Conservation (phyloP, 2,797 vertebrate species). For the Carapus acus region DNA sequence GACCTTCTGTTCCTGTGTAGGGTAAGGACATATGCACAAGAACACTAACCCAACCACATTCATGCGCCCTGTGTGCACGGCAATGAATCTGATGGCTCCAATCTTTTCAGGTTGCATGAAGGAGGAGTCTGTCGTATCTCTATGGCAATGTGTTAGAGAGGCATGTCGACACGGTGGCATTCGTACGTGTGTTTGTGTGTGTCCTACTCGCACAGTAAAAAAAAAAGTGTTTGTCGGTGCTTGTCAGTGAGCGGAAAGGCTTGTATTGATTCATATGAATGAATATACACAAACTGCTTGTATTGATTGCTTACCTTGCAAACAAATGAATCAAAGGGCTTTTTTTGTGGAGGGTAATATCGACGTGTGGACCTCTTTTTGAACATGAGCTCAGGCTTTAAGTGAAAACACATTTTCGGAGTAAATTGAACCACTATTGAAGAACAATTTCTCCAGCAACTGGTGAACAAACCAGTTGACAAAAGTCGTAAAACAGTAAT, state of each 20-base stretch:
- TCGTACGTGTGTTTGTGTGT: constrained; percentile 12
- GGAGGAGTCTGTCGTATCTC: constrained; percentile 53
- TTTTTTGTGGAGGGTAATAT: constrained; percentile 17
- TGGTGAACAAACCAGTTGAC: too few species aligned
- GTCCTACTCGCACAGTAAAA: constrained; percentile 14
- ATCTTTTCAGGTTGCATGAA: constrained; percentile 54
- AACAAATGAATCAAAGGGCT: constrained; percentile 10
- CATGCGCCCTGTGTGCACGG: constrained; percentile 38
- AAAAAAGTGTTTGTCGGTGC: constrained; percentile 17
- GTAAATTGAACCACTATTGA: too few species aligned
- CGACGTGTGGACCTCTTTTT: constrained; percentile 15
- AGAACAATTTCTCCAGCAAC: too few species aligned
- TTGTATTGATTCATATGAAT: too few species aligned
- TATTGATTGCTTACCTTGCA: constrained; percentile 43
- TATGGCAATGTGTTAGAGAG: constrained; percentile 59
- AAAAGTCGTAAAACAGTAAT: not conserved
- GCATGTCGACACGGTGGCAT: constrained; percentile 46
- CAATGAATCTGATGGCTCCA: constrained; percentile 28
- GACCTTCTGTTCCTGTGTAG: constrained; percentile 33
- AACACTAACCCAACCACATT: constrained; percentile 25
- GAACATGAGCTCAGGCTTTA: constrained; percentile 9
- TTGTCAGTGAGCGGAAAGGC: constrained; percentile 45
- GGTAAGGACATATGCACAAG: constrained; percentile 18
- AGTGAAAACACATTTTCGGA: too few species aligned
- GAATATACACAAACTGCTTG: too few species aligned